Evolutionary conservation across 1,140 invertebrate genomes (phyloP).

Genomic region (Portunus trituberculatus): DNA sequence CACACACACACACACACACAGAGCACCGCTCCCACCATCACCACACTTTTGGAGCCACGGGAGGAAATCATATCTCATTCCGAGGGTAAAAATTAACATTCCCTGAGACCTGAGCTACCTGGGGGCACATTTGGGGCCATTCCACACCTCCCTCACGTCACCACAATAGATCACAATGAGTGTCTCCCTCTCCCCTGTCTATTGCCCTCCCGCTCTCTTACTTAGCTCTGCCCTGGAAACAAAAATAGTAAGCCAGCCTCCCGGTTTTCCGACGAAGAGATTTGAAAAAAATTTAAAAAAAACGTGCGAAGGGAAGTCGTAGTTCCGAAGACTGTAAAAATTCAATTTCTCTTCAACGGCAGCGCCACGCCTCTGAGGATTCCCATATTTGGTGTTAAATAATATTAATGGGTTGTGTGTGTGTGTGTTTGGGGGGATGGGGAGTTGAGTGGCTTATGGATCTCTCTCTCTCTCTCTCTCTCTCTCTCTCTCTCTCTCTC

Average conservation of each 20-base stretch:
- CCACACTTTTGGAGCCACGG: background rate
- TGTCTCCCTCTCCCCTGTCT: background rate
- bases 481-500: background rate
- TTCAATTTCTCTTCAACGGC: too few relatives aligned
- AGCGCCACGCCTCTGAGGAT: too few relatives aligned
- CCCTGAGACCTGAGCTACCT: background rate
- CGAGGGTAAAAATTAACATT: background rate
- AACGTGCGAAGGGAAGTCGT: too few relatives aligned
- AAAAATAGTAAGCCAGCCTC: background rate
- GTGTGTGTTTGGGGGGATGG: background rate
- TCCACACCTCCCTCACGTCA: background rate
- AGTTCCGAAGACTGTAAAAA: too few relatives aligned
- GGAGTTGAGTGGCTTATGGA: background rate
- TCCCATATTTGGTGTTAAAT: too few relatives aligned
- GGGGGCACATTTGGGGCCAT: background rate
- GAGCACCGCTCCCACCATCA: background rate
- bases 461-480: background rate
- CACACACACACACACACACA: conserved; percentile 5
- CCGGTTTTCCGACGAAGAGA: background rate
- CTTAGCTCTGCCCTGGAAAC: background rate
- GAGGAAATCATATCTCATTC: conserved; percentile 6
- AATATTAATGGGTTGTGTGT: background rate
- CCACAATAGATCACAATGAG: conserved; percentile 2
- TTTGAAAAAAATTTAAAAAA: too few relatives aligned
- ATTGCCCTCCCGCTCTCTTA: background rate